Base-by-base conservation (phyloP, 2,797 vertebrate genomes). In the Platyrinchus mystaceus region DNA sequence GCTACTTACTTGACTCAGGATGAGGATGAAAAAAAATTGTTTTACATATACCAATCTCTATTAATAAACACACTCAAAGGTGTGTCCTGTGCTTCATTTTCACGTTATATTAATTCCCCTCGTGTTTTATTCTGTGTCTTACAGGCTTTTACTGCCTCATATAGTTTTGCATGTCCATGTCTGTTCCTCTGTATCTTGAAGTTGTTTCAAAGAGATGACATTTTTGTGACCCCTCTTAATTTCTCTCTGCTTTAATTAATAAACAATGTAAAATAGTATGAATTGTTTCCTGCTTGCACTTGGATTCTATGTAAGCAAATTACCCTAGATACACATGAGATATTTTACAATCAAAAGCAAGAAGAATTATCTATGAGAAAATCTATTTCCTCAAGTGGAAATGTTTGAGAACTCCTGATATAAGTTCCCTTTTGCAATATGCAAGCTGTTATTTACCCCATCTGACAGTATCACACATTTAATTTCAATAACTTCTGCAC, bases 311-410 rank as follows among this genome's bases (percentile, higher is more conserved):
- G 71, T 58, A 92, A 90, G 43, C 58, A 89, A 93, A 96, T 92
- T 85, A 89, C 75, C 81, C 52, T 56, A 85, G 92, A 58, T 89
- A 87, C 56, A 88, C 43, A 52, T 43, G 56, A 87, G 44, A 59
- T 66, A 75, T 86, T 96, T 94, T 92, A 93, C 78, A 91, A 94
- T 87, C 89, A 95, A 83, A 37, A 91, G 49, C 68, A 49, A 90
- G 71, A 79, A 55, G 50, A 53, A 47, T 84, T 89, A 85, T 88
- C 69, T 76, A 79, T 73, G 84, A 94, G 92, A 92, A 92, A 92
- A 93, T 94, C 90, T 93, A 26, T 94, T 95, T 94, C 79, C 79
- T 84, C 47, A 47, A 92, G 69, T 81, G 62, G 69, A 87, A 93
- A 36, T 55, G 30, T 84, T 93, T 91, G 79, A 90, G 78, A 89